Conservation (phyloP, 2,797 vertebrate species). For the Otolemur crassicaudatus region DNA sequence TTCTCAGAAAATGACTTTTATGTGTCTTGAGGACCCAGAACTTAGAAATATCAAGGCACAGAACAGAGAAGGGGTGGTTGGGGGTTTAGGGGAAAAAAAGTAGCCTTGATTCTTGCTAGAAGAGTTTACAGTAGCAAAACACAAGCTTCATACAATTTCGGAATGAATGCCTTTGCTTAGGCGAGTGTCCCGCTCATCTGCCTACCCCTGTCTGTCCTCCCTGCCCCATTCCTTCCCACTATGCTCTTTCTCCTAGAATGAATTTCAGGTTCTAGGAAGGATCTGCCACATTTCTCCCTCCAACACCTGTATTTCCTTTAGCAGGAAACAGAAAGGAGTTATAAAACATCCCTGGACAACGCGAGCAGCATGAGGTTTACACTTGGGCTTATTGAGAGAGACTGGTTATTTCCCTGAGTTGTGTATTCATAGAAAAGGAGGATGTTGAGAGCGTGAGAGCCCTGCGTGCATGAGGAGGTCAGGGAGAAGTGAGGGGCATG, state of each 20-base stretch:
- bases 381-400: neutral
- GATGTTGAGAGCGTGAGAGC: neutral
- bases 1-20: neutral
- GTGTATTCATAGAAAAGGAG: neutral
- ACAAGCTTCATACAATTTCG: neutral
- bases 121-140: neutral
- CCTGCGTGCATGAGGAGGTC: neutral
- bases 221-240: neutral
- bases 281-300: neutral
- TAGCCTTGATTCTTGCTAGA: neutral
- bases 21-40: neutral
- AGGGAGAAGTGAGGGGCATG: neutral
- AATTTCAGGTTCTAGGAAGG: neutral
- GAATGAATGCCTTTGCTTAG: neutral
- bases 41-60: neutral
- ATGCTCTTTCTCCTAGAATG: neutral
- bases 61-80: rapidly evolving
- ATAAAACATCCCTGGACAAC: neutral
- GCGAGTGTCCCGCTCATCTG: neutral
- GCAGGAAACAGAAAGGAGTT: neutral
- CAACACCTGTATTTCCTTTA: neutral
- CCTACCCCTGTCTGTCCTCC: rapidly evolving
- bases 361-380: neutral
- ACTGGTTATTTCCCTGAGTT: neutral
- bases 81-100: neutral